These are phyloP conservation scores for Nettapus auritus DNA, from an alignment of 2,113 vertebrate genomes.

Conservation along the genomic window DNA sequence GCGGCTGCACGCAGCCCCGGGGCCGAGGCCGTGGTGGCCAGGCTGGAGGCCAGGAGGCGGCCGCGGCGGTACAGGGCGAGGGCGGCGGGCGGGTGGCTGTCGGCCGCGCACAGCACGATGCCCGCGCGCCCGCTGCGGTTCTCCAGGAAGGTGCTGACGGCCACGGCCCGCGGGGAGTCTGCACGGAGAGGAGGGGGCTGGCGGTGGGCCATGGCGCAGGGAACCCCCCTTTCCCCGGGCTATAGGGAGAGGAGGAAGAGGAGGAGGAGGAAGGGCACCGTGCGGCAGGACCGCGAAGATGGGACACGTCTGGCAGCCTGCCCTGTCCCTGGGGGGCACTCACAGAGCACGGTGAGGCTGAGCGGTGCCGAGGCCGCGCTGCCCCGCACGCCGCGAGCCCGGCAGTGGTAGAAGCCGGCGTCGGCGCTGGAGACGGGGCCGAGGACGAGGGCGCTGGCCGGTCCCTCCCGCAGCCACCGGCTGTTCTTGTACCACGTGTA, in stretches of 20 bases:
- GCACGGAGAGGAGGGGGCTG: accelerated
- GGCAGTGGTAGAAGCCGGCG: slow-evolving; percentile 74
- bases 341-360: slow-evolving; percentile 73
- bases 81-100: slow-evolving; percentile 67
- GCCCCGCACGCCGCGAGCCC: slow-evolving; percentile 1
- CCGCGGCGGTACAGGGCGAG: slow-evolving; percentile 55
- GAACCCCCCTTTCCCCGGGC: background rate
- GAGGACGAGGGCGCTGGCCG: background rate
- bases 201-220: accelerated
- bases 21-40: accelerated
- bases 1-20: background rate
- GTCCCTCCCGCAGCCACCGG: slow-evolving; percentile 14
- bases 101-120: slow-evolving; percentile 67
- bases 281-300: accelerated
- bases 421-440: slow-evolving; percentile 19
- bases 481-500: slow-evolving; percentile 75
- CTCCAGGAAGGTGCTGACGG: slow-evolving; percentile 74
- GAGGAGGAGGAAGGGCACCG: background rate
- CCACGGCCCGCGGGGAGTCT: slow-evolving; percentile 68
- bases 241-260: background rate
- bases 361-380: background rate
- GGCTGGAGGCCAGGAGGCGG: slow-evolving; percentile 64
- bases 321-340: slow-evolving; percentile 1
- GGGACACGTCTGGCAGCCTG: accelerated
- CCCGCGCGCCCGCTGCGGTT: slow-evolving; percentile 43